A percentile compares a stretch with the other conserved stretches of the same genome.
Evolutionary conservation across 2,888 invertebrate species (phyloP).

Genomic region (Heliconius hortense): DNA sequence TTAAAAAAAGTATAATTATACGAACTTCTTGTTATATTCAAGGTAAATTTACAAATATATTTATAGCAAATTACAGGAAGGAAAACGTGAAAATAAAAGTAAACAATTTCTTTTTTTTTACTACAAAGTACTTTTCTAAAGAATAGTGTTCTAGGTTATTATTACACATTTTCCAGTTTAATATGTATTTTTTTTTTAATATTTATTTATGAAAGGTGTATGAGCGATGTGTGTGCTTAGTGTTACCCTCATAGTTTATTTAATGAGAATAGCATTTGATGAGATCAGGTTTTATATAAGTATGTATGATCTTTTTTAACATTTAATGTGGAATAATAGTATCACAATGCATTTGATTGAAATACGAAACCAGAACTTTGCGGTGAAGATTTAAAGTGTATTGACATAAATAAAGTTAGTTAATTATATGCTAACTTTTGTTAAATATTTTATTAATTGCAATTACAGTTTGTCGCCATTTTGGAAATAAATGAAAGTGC

Average conservation of each 20-base stretch:
- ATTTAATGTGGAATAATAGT: too few relatives aligned
- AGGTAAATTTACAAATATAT: too few relatives aligned
- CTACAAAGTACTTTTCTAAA: too few relatives aligned
- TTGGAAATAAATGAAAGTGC: conserved; percentile 51
- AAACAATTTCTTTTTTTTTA: neutral
- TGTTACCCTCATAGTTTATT: neutral
- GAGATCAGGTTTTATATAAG: neutral
- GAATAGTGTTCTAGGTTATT: neutral
- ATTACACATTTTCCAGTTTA: neutral
- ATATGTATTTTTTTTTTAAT: too few relatives aligned
- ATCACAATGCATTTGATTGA: too few relatives aligned
- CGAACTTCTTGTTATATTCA: too few relatives aligned
- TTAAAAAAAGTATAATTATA: too few relatives aligned
- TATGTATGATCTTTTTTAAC: too few relatives aligned
- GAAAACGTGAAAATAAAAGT: neutral
- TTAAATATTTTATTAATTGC: neutral
- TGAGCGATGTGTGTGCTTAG: neutral
- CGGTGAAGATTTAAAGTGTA: too few relatives aligned
- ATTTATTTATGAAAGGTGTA: neutral
- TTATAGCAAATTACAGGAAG: neutral
- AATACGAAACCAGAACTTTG: too few relatives aligned
- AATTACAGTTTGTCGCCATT: conserved; percentile 48
- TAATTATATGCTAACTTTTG: neutral
- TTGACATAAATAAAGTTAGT: neutral
- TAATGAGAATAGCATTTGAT: neutral